phyloP scores from a whole-genome alignment of 2,113 vertebrate species.

The Turnix velox region DNA sequence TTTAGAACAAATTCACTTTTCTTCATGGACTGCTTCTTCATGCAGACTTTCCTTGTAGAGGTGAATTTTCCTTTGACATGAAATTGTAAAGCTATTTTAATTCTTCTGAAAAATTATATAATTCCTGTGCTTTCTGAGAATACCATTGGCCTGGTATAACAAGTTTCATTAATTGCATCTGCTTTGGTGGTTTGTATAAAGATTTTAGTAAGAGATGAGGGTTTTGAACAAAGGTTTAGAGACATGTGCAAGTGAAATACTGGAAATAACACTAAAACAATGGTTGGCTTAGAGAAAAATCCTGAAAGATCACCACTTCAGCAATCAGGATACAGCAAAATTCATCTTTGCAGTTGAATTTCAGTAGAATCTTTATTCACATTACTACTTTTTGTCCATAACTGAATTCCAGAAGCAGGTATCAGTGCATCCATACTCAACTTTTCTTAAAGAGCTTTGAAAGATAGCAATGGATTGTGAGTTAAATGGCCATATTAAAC shows the following conservation, averaged over 20 bases:
- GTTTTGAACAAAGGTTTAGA: neutral
- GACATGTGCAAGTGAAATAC: neutral
- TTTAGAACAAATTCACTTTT: neutral
- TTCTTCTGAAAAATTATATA: neutral
- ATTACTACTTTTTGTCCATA: neutral
- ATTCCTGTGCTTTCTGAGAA: neutral
- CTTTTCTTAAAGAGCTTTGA: neutral
- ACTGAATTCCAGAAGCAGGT: neutral
- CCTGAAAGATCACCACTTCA: neutral
- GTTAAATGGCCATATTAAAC: neutral
- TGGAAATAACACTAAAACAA: neutral
- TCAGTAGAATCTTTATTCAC: neutral
- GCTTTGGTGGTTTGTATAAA: neutral
- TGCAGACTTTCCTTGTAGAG: neutral
- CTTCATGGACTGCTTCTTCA: neutral
- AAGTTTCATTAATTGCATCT: neutral
- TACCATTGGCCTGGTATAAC: neutral
- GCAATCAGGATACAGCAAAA: neutral
- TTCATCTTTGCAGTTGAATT: neutral
- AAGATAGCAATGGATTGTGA: neutral
- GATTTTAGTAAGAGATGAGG: neutral
- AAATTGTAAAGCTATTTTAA: neutral
- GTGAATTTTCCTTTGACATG: neutral
- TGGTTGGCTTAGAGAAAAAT: neutral
- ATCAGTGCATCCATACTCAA: neutral